Evolutionary conservation across 2,113 vertebrate genomes (phyloP), one percentile per base, ranked within the genome.

Genomic region (Semnornis frantzii): DNA sequence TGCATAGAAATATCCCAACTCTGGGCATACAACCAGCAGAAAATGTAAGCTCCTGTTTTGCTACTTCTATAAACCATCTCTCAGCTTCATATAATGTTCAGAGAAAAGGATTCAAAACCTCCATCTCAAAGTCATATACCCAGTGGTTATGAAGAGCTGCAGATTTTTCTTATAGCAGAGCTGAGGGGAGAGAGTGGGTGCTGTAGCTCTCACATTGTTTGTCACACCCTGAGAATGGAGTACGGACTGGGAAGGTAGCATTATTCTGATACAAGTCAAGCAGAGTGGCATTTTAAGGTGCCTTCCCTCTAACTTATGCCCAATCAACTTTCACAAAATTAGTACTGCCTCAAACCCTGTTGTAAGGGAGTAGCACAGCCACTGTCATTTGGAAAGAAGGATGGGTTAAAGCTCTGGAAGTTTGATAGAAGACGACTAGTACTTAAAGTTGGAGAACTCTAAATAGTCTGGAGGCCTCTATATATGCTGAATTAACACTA

Each of bases 401-500:
- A 59, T 39, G 60, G 15, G 9, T 80, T 85, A 62, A 92, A 93
- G 50, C 72, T 70, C 82, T 69, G n/a, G 23, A 81, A 54, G 42
- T 44, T 86, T 85, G 71, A 59, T 34, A 46, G 77, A 2, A 3
- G 75, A 73, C 39, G 52, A 82, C 71, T 50, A 62, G 52, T 70
- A n/a, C 60, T 68, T 91, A 85, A 95, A 89, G 82, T 82, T 62
- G 68, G 55, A 85, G 81, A 73, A 66, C 44, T 78, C 63, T 75
- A 12, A 72, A 34, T 48, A 65, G 64, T 52, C 31, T 75, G 50
- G 59, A 89, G 39, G 50, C 68, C 75, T 82, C 89, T 87, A 80
- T 52, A 92, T 72, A 17, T 76, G 30, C 55, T 87, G 82, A 86
- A 42, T 60, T 76, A 89, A 39, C 18, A 14, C 59, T 55, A 52